phyloP scores from a whole-genome alignment of 1,140 invertebrate genomes.

The Riptortus pedestris region DNA sequence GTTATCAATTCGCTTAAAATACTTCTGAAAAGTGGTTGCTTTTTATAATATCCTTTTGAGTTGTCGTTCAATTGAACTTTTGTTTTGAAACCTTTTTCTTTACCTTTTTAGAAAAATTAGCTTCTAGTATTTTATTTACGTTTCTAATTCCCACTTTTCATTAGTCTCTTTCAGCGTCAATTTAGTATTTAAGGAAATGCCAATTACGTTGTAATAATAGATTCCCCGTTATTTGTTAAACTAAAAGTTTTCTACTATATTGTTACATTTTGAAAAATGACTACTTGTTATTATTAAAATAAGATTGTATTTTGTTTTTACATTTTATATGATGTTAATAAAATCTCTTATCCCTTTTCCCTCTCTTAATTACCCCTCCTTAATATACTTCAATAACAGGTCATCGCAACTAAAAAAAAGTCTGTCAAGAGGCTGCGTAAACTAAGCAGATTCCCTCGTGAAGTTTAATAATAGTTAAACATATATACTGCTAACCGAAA shows the following conservation, averaged over 20 bases:
- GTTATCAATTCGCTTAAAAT: background rate
- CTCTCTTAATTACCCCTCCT: background rate
- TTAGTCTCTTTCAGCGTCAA: background rate
- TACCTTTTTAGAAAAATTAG: background rate
- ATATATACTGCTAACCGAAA: too few relatives aligned
- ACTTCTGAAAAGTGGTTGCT: constrained; percentile 5
- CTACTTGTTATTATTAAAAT: constrained; percentile 15
- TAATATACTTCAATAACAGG: background rate
- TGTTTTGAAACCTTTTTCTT: too few relatives aligned
- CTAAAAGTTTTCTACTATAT: constrained; percentile 9
- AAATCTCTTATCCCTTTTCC: constrained; percentile 11
- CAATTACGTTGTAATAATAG: constrained; percentile 11
- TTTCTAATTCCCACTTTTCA: constrained; percentile 6
- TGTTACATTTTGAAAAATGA: constrained; percentile 18
- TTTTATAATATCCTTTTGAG: too few relatives aligned
- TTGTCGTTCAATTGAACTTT: too few relatives aligned
- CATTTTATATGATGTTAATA: constrained; percentile 18
- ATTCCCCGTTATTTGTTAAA: constrained; percentile 15
- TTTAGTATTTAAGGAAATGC: constrained; percentile 10
- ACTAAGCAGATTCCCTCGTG: too few relatives aligned
- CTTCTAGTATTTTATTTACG: background rate
- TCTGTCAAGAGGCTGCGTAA: background rate
- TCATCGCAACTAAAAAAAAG: too few relatives aligned
- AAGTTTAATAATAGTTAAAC: too few relatives aligned
- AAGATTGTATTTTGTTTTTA: constrained; percentile 18